phyloP scores from a whole-genome alignment of 2,888 invertebrate genomes.

The Omphaloscelis lunosa region DNA sequence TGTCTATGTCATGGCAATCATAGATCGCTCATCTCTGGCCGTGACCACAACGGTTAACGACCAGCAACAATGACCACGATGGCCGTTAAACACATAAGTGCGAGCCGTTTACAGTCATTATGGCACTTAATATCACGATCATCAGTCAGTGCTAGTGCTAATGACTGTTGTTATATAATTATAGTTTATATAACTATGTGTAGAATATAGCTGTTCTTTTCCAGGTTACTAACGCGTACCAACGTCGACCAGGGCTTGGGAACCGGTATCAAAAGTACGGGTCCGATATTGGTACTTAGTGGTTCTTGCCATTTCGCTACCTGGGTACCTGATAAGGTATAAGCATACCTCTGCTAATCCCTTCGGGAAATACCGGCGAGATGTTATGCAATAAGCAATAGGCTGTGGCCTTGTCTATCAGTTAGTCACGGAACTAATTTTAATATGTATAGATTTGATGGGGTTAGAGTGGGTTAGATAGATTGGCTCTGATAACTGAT shows the following conservation, averaged over 20 bases:
- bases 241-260: not conserved
- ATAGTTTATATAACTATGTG: not conserved
- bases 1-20: not conserved
- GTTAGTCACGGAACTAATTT: not conserved
- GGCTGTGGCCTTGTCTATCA: not conserved
- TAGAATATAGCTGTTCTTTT: not conserved
- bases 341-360: too few relatives aligned
- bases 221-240: not conserved
- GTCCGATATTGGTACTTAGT: too few relatives aligned
- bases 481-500: conserved; percentile 7
- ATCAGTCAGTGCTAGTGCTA: not conserved
- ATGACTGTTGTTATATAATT: not conserved
- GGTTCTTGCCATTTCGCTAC: too few relatives aligned
- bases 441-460: not conserved
- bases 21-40: not conserved
- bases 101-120: conserved; percentile 2
- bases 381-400: not conserved
- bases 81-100: conserved; percentile 5
- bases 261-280: too few relatives aligned
- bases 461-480: too few relatives aligned
- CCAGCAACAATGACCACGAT: conserved; percentile 2
- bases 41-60: not conserved
- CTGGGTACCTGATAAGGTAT: too few relatives aligned
- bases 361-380: not conserved
- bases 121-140: not conserved